Percentiles rank a stretch among this genome's conserved stretches.
These are phyloP conservation scores for Scomber scombrus DNA, from an alignment of 2,113 vertebrate species.

Conservation along the genomic window DNA sequence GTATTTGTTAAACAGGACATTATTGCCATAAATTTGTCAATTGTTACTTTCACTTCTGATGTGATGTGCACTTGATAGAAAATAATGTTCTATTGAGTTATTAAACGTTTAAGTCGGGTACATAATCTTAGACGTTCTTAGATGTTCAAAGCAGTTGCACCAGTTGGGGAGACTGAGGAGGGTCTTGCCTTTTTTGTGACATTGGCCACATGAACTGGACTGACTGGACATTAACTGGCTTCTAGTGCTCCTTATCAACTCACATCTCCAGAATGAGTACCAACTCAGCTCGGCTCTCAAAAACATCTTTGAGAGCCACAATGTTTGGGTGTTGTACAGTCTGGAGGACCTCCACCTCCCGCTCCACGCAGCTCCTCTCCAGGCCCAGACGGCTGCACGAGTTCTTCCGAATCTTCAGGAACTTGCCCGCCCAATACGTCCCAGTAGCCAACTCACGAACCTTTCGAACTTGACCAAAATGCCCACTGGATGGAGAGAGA, in stretches of 20 bases:
- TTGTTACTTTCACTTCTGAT: no score
- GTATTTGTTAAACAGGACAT: no score
- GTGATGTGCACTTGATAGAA: no score
- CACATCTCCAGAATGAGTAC: conserved; percentile 88
- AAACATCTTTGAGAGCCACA: conserved; percentile 84
- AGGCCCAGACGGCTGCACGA: conserved; percentile 78
- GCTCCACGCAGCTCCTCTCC: conserved; percentile 80
- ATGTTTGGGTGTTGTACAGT: conserved; percentile 84
- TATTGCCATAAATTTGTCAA: no score
- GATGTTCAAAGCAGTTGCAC: no score
- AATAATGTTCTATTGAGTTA: no score
- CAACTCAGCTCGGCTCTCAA: conserved; percentile 84
- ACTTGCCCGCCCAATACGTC: conserved; percentile 82
- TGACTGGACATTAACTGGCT: no score
- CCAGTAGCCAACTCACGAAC: conserved; percentile 78
- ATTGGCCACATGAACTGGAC: no score
- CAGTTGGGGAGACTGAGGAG: no score
- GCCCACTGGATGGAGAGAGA: conserved; percentile 75
- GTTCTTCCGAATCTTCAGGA: conserved; percentile 76
- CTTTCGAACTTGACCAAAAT: conserved; percentile 84
- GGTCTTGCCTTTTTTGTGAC: no score
- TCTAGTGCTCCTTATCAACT: conserved; percentile 52
- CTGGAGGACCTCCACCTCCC: conserved; percentile 84
- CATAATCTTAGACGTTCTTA: no score
- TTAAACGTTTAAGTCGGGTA: no score